Base-by-base conservation (phyloP, 2,113 vertebrate species). In the Corythoichthys intestinalis region DNA sequence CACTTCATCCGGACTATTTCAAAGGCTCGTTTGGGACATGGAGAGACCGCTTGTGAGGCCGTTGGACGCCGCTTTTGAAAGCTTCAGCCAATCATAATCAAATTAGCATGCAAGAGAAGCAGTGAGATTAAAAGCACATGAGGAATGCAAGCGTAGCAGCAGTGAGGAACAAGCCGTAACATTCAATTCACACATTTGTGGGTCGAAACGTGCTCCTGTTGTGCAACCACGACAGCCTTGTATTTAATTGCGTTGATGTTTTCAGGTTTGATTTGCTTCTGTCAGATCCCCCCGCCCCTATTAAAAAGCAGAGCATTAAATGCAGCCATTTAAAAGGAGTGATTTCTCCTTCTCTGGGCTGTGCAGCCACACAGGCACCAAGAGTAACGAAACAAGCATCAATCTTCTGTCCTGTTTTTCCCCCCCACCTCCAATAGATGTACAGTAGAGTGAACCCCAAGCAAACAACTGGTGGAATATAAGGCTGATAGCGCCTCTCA, bases 331-430 rank as follows among this genome's bases (percentile, higher is more conserved):
- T 90, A 85, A 91, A 92, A 91, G 85, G 84, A 89, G 34, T 83
- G 85, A 83, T 85, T 85, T 87, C 85, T 83, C 84, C 85, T 37
- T 89, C 79, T 85, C 83, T 76, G 72, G 82, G 59, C 84, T 83
- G 76, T 85, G 83, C 88, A 89, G 91, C 89, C 91, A 87, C 78
- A 84, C 85, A 91, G 90, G 88, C 89, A 92, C 88, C 91, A 89
- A 83, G 79, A 82, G 72, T 83, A 86, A 89, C 86, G 88, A 83
- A 86, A 89, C 84, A 82, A 77, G 76, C 86, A 91, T 92, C 88
- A 91, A 89, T 91, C 91, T 89, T 89, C 73, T 83, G 82, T 77
- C 67, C 61, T 14, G 11, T 67, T 69, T 41, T 4, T 76, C 69
- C 79, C 76, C 76, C 79, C 71, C 70, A 76, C 76, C 77, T 70